Conservation (phyloP, 2,888 invertebrate genomes). For the Zhuqinia jingwanae region DNA sequence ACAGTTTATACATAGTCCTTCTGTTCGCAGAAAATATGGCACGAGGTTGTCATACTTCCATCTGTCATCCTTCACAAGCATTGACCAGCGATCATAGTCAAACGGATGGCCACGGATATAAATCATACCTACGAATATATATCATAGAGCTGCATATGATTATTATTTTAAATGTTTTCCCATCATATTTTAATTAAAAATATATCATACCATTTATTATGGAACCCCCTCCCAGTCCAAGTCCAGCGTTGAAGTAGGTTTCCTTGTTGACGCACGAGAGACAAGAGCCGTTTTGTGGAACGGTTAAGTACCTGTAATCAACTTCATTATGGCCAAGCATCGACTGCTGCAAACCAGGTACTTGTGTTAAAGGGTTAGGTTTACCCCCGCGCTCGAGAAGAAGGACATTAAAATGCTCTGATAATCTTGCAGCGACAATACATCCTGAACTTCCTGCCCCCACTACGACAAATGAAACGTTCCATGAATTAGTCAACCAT, state of each 20-base stretch:
- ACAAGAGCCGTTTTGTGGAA: slow-evolving; percentile 86
- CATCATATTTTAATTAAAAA: no score
- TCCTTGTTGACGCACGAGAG: slow-evolving; percentile 83
- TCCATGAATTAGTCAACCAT: not conserved
- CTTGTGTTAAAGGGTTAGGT: slow-evolving; percentile 80
- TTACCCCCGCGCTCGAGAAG: slow-evolving; percentile 87
- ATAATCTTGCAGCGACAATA: slow-evolving; percentile 84
- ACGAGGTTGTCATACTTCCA: slow-evolving; percentile 81
- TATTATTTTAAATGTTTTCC: no score
- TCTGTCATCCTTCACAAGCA: slow-evolving; percentile 80
- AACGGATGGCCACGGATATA: slow-evolving; percentile 86
- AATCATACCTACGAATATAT: no score
- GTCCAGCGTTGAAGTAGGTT: slow-evolving; percentile 85
- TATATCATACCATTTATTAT: slow-evolving; percentile 89
- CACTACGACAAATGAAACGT: not conserved
- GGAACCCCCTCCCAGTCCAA: slow-evolving; percentile 88
- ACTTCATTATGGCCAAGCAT: slow-evolving; percentile 84
- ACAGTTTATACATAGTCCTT: slow-evolving; percentile 54
- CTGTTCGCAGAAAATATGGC: slow-evolving; percentile 81
- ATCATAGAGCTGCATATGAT: no score
- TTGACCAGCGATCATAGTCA: slow-evolving; percentile 86
- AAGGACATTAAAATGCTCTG: slow-evolving; percentile 83
- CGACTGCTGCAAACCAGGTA: slow-evolving; percentile 81
- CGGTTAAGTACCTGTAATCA: slow-evolving; percentile 88
- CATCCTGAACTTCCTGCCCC: slow-evolving; percentile 82